Evolutionary conservation across 2,797 vertebrate genomes (phyloP).

Genomic region (Rhabdomys pumilio): DNA sequence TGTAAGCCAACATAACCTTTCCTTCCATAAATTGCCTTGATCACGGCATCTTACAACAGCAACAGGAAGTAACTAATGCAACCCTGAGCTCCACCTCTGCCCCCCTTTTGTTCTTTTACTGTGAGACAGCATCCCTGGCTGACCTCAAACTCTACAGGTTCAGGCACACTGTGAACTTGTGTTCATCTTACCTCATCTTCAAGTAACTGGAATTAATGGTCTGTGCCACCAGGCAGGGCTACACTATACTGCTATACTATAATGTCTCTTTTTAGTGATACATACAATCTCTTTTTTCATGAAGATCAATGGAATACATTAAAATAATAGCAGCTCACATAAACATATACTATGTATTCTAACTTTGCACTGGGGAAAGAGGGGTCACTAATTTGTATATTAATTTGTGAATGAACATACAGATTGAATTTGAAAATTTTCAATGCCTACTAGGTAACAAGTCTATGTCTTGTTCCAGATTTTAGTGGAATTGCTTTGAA

Average conservation of each 20-base stretch:
- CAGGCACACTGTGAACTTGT: neutral
- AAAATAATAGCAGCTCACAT: neutral
- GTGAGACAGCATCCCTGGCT: neutral
- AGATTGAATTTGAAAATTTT: slow-evolving; percentile 9
- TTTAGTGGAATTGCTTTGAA: neutral
- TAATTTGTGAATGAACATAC: neutral
- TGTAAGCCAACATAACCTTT: neutral
- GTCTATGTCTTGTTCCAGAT: neutral
- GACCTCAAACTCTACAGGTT: neutral
- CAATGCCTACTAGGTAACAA: slow-evolving; percentile 37
- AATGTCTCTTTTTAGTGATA: neutral
- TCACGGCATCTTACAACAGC: neutral
- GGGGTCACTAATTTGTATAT: neutral
- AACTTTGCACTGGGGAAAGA: neutral
- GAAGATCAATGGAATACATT: neutral
- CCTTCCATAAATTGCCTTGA: neutral
- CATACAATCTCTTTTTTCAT: neutral
- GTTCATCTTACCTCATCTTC: neutral
- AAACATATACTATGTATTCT: neutral
- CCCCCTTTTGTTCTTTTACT: neutral
- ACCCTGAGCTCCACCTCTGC: neutral
- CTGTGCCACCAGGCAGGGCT: neutral
- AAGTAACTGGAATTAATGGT: neutral
- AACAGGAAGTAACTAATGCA: neutral
- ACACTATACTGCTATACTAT: neutral